A percentile compares a stretch with the other conserved stretches of the same genome.
These are phyloP conservation scores for Gambusia yucatana DNA, from an alignment of 2,797 vertebrate genomes.

Conservation along the genomic window DNA sequence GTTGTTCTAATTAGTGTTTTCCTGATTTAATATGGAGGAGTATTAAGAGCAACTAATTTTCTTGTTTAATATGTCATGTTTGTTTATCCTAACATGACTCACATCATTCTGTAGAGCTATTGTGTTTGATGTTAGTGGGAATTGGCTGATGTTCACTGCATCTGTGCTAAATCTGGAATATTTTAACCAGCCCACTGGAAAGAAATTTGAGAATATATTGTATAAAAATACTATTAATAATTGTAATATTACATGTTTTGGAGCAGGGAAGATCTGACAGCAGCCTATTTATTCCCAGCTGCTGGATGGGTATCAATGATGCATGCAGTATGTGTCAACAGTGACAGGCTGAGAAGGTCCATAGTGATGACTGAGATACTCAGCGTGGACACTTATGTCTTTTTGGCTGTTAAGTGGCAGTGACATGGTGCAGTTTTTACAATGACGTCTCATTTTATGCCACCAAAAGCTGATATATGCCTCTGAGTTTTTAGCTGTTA, in stretches of 20 bases:
- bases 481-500: constrained; percentile 1
- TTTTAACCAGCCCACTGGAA: constrained; percentile 54
- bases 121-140: constrained; percentile 54
- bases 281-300: constrained; percentile 57
- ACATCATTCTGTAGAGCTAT: constrained; percentile 44
- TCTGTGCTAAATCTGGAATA: constrained; percentile 68
- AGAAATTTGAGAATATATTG: constrained; percentile 40
- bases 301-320: constrained; percentile 50
- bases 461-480: constrained; percentile 22
- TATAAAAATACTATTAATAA: constrained; percentile 39
- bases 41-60: constrained; percentile 73
- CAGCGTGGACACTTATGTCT: constrained; percentile 33
- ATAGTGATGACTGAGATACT: constrained; percentile 49
- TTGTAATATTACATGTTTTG: constrained; percentile 45
- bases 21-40: constrained; percentile 67
- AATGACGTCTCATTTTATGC: constrained; percentile 51
- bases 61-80: constrained; percentile 75
- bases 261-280: constrained; percentile 48
- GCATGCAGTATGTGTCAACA: constrained; percentile 55
- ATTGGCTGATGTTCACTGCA: constrained; percentile 53
- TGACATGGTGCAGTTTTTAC: constrained; percentile 29
- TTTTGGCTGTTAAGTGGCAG: constrained; percentile 51
- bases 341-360: constrained; percentile 53
- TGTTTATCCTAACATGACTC: constrained; percentile 72
- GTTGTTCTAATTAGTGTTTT: constrained; percentile 78